Conservation (phyloP, 64 coral and sea anemone genomes). For the Montipora cactus region DNA sequence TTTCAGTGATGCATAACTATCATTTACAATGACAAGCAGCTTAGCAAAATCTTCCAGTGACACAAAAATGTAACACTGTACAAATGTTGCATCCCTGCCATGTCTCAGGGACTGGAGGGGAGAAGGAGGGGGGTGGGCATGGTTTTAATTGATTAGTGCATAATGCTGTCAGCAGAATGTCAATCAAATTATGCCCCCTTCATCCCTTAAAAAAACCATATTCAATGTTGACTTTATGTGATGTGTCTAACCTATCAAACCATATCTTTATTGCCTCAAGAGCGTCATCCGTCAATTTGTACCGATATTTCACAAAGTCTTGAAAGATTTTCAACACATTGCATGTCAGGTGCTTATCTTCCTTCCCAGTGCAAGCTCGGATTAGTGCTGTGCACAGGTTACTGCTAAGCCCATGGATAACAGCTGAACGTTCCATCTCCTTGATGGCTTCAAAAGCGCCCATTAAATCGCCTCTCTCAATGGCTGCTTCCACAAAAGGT, state of each 20-base stretch:
- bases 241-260: constrained; percentile 75
- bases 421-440: constrained; percentile 38
- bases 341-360: constrained; percentile 38
- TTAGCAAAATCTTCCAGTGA: too few relatives aligned
- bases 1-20: too few relatives aligned
- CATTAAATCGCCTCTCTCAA: constrained; percentile 25
- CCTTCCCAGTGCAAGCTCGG: constrained; percentile 35
- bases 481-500: constrained; percentile 30
- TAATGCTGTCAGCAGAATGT: too few relatives aligned
- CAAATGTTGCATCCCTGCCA: too few relatives aligned
- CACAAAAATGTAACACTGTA: too few relatives aligned
- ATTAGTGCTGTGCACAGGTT: constrained; percentile 65
- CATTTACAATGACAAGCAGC: too few relatives aligned
- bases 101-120: too few relatives aligned
- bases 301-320: constrained; percentile 23
- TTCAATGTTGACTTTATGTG: too few relatives aligned
- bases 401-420: constrained; percentile 4
- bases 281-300: constrained; percentile 16
- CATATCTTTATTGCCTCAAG: constrained; percentile 57
- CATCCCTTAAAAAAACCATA: too few relatives aligned
- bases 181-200: too few relatives aligned
- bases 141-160: too few relatives aligned
- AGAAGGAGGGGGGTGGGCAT: too few relatives aligned
- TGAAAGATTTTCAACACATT: constrained; percentile 46
- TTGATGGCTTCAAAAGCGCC: constrained; percentile 36